Evolutionary conservation across 2,797 vertebrate genomes (phyloP).

Genomic region (Phylloscopus collybita): DNA sequence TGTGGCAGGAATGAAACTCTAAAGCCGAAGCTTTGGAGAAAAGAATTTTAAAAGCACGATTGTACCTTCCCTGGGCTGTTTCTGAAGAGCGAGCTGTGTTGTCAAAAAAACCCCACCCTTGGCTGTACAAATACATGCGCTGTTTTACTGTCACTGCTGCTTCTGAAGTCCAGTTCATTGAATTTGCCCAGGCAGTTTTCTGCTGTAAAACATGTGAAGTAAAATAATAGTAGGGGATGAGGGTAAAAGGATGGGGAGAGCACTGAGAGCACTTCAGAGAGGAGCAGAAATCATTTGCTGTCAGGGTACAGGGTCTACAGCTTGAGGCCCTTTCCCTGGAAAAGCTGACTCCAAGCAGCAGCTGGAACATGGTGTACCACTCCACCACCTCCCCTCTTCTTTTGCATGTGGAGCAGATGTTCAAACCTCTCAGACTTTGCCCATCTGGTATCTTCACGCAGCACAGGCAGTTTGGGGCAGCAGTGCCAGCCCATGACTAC

Average conservation of each 20-base stretch:
- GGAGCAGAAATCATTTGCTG: fast-evolving
- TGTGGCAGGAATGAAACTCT: background rate
- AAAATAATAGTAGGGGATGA: background rate
- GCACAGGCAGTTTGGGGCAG: background rate
- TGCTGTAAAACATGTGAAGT: background rate
- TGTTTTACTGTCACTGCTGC: background rate
- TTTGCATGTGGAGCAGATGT: background rate
- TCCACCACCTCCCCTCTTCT: background rate
- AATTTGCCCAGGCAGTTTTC: background rate
- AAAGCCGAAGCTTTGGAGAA: background rate
- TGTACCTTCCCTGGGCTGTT: background rate
- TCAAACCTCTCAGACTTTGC: fast-evolving
- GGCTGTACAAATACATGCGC: fast-evolving
- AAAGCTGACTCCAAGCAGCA: background rate
- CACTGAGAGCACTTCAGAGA: fast-evolving
- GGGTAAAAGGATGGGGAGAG: background rate
- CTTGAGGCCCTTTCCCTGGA: background rate
- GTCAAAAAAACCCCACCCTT: background rate
- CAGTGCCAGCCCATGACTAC: fast-evolving
- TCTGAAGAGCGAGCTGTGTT: background rate
- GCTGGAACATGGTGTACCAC: background rate
- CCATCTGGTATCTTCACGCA: background rate
- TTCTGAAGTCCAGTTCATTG: background rate
- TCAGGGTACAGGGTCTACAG: no score
- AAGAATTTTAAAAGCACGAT: background rate